Base-by-base conservation (phyloP, 2,888 invertebrate species). In the Tetrapedia diversipes region DNA sequence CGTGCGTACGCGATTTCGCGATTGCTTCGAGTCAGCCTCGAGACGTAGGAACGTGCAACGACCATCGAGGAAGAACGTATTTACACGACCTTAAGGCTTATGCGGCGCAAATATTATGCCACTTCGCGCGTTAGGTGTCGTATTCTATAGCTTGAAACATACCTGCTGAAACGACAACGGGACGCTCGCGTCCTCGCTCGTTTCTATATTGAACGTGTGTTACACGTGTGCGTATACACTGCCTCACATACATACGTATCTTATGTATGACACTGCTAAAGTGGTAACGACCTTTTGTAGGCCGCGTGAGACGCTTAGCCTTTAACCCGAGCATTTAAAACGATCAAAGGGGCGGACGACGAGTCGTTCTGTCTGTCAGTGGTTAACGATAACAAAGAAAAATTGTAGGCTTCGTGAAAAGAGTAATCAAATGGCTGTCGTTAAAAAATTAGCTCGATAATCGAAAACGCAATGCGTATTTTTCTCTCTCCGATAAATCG, bases 201-300 rank as follows among this genome's bases (percentile, higher is more conserved):
- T 34, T 0, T 29, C 68, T 53, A 45, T 34, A 24, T 29, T 19
- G 24, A 6, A 56, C 53, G 51, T 29, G 11, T 43, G 41, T 11
- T 39, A 70, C 37, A 19, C 10, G 16, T 22, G 29, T 24, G 16
- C 10, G 2, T 22, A 11, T 10, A n/a, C 4, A 24, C 16, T 22
- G 24, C 39, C 39, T 27, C 14, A 16, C 22, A 49, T 27, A 27
- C 37, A 14, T 11, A 39, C 37, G 24, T 45, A 45, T 63, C 49
- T 63, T 27, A 24, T 27, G 66, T 45, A 37, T 37, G 39, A 29
- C 75, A 68, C 71, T 75, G 70, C 45, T 79, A 57, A 79, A 81
- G 79, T 84, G 84, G 81, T 86, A 87, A 87, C 81, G 85, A 87
- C 85, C 85, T 87, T 85, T 87, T 83, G 79, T 85, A 85, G 86